A percentile compares a stretch with the other conserved stretches of the same genome.
These are phyloP conservation scores for Schrankia costaestrigalis DNA, from an alignment of 2,888 invertebrate genomes.

Conservation along the genomic window DNA sequence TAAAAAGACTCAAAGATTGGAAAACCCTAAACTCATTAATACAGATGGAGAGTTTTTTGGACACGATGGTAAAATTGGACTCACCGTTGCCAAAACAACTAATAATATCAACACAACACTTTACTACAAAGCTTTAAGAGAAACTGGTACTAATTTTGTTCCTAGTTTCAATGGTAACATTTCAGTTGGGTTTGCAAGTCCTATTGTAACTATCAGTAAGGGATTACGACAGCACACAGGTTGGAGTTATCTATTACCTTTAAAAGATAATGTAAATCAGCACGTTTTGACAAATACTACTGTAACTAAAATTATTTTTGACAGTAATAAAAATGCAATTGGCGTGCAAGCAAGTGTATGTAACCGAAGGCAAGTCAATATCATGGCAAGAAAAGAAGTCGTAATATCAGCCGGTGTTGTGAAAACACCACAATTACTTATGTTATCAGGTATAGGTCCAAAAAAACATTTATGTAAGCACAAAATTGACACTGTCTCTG, in stretches of 20 bases:
- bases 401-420: slow-evolving; percentile 50
- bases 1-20: slow-evolving; percentile 5
- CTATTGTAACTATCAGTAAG: slow-evolving; percentile 9
- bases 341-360: slow-evolving; percentile 34
- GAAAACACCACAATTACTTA: slow-evolving; percentile 48
- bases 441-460: slow-evolving; percentile 53
- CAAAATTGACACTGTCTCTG: slow-evolving; percentile 33
- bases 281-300: slow-evolving; percentile 17
- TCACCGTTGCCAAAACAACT: neutral
- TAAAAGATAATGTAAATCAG: slow-evolving; percentile 7
- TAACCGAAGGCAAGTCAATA: slow-evolving; percentile 8
- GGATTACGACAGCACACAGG: slow-evolving; percentile 11
- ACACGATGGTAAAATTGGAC: slow-evolving; percentile 6
- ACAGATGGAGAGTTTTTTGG: slow-evolving; percentile 6
- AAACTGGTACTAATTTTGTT: slow-evolving; percentile 1
- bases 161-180: slow-evolving; percentile 6
- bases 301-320: slow-evolving; percentile 13
- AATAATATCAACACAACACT: neutral
- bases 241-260: slow-evolving; percentile 6
- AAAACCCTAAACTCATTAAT: neutral
- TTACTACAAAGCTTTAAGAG: slow-evolving; percentile 3
- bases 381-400: slow-evolving; percentile 39
- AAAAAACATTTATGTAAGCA: slow-evolving; percentile 34
- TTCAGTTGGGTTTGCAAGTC: slow-evolving; percentile 8
- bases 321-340: slow-evolving; percentile 15